phyloP scores from a whole-genome alignment of 1,140 invertebrate genomes.

The Bursaphelenchus mucronatus region DNA sequence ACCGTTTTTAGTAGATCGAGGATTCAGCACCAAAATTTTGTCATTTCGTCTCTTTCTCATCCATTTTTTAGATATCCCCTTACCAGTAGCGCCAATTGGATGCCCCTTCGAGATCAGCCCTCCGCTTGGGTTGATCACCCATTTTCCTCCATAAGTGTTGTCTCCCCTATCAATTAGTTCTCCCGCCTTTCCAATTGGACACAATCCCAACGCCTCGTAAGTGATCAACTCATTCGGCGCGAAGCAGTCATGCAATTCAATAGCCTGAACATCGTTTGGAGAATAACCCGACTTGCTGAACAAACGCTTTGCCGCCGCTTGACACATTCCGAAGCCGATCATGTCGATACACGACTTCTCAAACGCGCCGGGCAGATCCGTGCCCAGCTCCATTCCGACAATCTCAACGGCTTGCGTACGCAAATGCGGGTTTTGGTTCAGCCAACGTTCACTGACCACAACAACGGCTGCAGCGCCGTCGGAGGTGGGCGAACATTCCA shows the following conservation, averaged over 20 bases:
- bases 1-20: no score
- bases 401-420: conserved; percentile 72
- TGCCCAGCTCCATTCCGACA: conserved; percentile 84
- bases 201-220: conserved; percentile 93
- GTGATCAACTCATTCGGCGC: conserved; percentile 93
- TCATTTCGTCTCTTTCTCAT: no score
- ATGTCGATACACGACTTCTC: conserved; percentile 82
- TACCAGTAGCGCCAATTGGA: conserved; percentile 88
- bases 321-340: conserved; percentile 92
- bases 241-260: conserved; percentile 99
- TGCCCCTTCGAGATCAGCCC: conserved; percentile 96
- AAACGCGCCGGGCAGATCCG: conserved; percentile 80
- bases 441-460: conserved; percentile 83
- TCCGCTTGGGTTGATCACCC: conserved; percentile 92
- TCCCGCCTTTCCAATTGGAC: conserved; percentile 76
- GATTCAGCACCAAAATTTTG: no score
- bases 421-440: conserved; percentile 71
- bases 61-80: conserved; percentile 27
- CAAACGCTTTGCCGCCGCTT: conserved; percentile 72
- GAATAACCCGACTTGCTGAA: conserved; percentile 71
- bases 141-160: conserved; percentile 95
- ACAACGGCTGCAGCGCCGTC: conserved; percentile 89
- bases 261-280: conserved; percentile 66
- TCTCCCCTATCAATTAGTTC: conserved; percentile 83
- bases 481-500: conserved; percentile 94